Evolutionary conservation across 2,888 invertebrate genomes (phyloP).

Genomic region (Oasisia sp.): DNA sequence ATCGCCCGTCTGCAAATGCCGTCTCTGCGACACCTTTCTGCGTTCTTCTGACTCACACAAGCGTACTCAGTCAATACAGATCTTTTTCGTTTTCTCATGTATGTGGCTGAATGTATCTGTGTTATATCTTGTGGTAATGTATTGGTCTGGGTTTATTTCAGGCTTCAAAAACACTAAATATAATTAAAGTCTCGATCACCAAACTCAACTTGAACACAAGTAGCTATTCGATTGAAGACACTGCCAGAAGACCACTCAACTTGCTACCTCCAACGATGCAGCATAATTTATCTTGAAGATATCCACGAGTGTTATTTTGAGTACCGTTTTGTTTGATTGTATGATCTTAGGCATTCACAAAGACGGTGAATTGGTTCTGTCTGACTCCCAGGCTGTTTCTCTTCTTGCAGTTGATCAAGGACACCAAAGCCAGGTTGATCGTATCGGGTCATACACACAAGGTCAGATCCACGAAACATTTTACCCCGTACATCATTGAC

Average conservation of each 20-base stretch:
- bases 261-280: no score
- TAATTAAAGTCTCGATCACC: neutral
- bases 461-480: constrained; percentile 44
- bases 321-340: no score
- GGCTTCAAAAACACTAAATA: no score
- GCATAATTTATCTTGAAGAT: no score
- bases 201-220: neutral
- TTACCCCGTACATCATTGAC: neutral
- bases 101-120: constrained; percentile 26
- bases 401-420: constrained; percentile 71
- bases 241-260: no score
- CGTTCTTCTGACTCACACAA: constrained; percentile 57
- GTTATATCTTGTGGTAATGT: neutral
- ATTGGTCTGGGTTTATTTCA: no score
- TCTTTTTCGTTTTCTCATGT: constrained; percentile 47
- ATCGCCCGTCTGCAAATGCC: constrained; percentile 36
- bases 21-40: constrained; percentile 40
- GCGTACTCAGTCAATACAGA: constrained; percentile 30
- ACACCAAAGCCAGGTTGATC: constrained; percentile 74
- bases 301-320: no score
- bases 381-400: constrained; percentile 17
- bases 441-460: constrained; percentile 68
- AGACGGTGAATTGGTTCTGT: no score
- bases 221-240: neutral
- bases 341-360: no score